Evolutionary conservation across 2,888 invertebrate species (phyloP), one percentile per base, ranked within the genome.

Genomic region (Agrotis segetum): DNA sequence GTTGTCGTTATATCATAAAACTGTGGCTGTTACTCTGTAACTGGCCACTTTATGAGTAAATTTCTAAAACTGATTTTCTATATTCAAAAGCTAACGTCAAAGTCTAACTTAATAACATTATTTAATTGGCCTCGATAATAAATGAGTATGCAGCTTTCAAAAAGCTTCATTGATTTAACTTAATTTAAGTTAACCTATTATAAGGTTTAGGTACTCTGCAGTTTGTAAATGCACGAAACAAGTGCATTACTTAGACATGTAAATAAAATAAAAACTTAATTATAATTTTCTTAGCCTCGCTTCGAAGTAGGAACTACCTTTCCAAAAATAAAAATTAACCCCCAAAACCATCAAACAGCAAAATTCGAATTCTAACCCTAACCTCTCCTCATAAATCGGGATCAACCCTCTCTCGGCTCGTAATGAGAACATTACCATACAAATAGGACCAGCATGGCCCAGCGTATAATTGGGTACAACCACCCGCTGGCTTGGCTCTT

Each of bases 381-480:
- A 40, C 40, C 85, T 87, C 87, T 81, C 64, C 71, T 88, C 88
- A 86, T 88, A 87, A 87, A 88, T 88, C 88, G 82, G 66, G 55
- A 77, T 88, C 88, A 84, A 91, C 92, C 91, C 91, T 93, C 93
- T 93, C 93, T 92, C 92, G 94, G 94, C 92, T 93, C 87, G 91
- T 96, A 96, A 96, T 95, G 95, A 96, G 96, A 89, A 88, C 87
- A 96, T 96, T 96, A 95, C 90, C 96, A 96, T 96, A 95, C 95
- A 95, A 94, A 96, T 96, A 95, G 95, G 93, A 93, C 91, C 91
- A 91, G 92, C 90, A 89, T 89, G 89, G 90, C 85, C 82, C 86
- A 87, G 86, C 89, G 88, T 93, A 91, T 95, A 94, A 96, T 95
- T 94, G 95, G 92, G 91, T 89, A 82, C 79, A 92, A 93, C 94